Evolutionary conservation across 2,888 invertebrate species (phyloP).

Genomic region (Mythimna vitellina): DNA sequence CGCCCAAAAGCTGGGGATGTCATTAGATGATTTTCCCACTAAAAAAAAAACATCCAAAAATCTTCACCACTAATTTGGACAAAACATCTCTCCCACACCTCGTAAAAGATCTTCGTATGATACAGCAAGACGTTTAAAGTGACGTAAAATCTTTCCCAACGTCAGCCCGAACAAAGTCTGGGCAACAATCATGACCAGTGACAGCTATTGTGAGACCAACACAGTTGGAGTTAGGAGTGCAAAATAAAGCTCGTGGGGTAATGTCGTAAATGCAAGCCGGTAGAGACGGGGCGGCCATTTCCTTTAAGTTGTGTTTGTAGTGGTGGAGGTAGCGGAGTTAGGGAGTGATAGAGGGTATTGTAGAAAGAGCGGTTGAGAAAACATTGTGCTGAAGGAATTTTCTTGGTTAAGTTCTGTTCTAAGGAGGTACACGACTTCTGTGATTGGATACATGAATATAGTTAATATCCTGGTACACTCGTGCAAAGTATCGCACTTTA

Average conservation of each 20-base stretch:
- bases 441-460: too few relatives aligned
- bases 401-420: neutral
- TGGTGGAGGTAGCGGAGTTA: slow-evolving; percentile 36
- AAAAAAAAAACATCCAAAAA: neutral
- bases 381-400: neutral
- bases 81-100: slow-evolving; percentile 20
- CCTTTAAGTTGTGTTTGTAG: slow-evolving; percentile 49
- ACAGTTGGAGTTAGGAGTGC: slow-evolving; percentile 62
- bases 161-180: slow-evolving; percentile 59
- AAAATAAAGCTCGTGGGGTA: slow-evolving; percentile 72
- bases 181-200: slow-evolving; percentile 67
- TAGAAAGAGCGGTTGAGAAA: neutral
- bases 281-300: slow-evolving; percentile 63
- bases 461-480: too few relatives aligned
- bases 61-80: neutral
- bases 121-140: slow-evolving; percentile 56
- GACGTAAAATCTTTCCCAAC: slow-evolving; percentile 54
- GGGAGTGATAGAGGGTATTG: slow-evolving; percentile 1
- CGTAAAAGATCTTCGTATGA: slow-evolving; percentile 40
- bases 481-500: too few relatives aligned
- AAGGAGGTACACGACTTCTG: too few relatives aligned
- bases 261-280: slow-evolving; percentile 71
- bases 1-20: too few relatives aligned
- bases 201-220: slow-evolving; percentile 67
- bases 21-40: too few relatives aligned